Conservation (phyloP, 2,113 vertebrate species). For the Tamias sibiricus region DNA sequence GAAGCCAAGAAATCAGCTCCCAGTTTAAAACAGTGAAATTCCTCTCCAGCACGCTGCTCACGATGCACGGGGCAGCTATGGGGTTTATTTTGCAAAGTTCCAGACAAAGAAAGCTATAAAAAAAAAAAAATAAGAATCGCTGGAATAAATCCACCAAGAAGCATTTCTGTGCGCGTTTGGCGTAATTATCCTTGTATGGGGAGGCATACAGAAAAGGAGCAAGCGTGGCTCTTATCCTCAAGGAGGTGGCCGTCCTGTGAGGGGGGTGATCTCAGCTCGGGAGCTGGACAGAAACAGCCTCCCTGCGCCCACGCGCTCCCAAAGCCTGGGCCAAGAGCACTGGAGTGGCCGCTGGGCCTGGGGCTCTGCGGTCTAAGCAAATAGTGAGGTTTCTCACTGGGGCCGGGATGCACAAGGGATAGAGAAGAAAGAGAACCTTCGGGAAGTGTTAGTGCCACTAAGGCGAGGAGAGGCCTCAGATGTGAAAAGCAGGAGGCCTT, state of each 20-base stretch:
- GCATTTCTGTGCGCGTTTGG: conserved; percentile 36
- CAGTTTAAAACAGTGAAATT: conserved; percentile 38
- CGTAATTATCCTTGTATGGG: conserved; percentile 48
- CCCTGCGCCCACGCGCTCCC: rapidly evolving
- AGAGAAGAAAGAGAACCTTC: background rate
- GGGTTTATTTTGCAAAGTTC: conserved; percentile 69
- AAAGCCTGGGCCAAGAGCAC: rapidly evolving
- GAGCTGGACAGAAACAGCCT: background rate
- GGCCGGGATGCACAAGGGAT: background rate
- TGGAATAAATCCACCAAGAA: conserved; percentile 66
- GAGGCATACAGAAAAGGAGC: conserved; percentile 53
- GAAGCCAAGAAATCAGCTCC: conserved; percentile 36
- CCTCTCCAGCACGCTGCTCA: background rate
- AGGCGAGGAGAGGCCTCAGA: background rate
- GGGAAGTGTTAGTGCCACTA: background rate
- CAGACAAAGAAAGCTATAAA: conserved; percentile 64
- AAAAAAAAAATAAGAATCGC: background rate
- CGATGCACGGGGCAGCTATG: background rate
- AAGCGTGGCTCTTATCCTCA: background rate
- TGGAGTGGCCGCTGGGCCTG: rapidly evolving
- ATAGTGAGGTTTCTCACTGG: background rate
- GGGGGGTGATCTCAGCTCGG: background rate
- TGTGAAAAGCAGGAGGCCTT: background rate
- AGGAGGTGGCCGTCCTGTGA: background rate
- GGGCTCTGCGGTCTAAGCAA: background rate